phyloP scores from a whole-genome alignment of 1,140 invertebrate genomes.

The Araneus ventricosus region DNA sequence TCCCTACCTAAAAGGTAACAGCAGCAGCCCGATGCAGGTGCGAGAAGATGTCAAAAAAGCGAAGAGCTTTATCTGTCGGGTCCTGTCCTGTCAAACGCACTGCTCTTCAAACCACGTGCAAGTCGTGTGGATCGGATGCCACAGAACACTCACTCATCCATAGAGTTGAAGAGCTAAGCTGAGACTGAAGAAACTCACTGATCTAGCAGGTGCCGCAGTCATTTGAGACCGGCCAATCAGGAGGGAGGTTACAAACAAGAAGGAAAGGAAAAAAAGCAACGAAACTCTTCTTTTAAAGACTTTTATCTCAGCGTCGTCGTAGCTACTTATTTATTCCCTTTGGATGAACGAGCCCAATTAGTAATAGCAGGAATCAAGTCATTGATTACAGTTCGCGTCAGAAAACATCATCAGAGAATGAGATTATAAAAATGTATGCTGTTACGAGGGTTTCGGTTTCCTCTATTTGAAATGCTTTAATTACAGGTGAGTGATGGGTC shows the following conservation, averaged over 20 bases:
- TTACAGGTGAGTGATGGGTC: conserved; percentile 12
- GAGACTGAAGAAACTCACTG: conserved; percentile 31
- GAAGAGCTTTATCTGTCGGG: neutral
- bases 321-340: conserved; percentile 36
- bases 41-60: neutral
- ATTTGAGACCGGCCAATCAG: conserved; percentile 18
- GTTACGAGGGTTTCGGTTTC: neutral
- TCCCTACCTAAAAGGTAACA: neutral
- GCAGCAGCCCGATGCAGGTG: neutral
- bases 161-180: neutral
- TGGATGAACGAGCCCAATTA: conserved; percentile 46
- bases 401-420: conserved; percentile 5
- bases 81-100: conserved; percentile 8
- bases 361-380: conserved; percentile 20
- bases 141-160: conserved; percentile 16
- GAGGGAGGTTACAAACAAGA: neutral
- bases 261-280: neutral
- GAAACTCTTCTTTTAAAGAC: conserved; percentile 22
- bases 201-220: conserved; percentile 51
- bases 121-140: conserved; percentile 26
- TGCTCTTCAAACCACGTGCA: conserved; percentile 39
- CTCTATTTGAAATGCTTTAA: neutral
- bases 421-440: neutral
- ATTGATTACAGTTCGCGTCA: conserved; percentile 23
- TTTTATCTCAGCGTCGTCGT: conserved; percentile 4